phyloP scores from a whole-genome alignment of 2,797 vertebrate genomes.

The Gymnoscopelus microlampas region DNA sequence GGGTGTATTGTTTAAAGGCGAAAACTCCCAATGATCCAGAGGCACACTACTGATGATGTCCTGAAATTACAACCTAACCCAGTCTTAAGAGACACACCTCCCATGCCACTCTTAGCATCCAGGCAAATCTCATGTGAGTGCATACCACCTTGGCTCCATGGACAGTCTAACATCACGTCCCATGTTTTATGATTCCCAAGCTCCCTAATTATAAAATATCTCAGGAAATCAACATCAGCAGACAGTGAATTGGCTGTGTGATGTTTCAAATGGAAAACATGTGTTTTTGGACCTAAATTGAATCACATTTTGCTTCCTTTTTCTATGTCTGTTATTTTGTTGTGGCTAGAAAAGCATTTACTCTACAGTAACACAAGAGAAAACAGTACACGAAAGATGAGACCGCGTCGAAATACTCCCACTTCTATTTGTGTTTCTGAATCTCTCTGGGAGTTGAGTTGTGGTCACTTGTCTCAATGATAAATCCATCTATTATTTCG shows the following conservation, averaged over 20 bases:
- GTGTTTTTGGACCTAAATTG: constrained; percentile 53
- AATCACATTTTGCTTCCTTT: constrained; percentile 22
- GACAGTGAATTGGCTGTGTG: constrained; percentile 18
- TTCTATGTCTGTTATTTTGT: constrained; percentile 12
- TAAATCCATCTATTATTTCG: constrained; percentile 51
- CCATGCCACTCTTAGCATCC: no score
- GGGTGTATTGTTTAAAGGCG: no score
- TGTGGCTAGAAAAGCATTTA: constrained; percentile 27
- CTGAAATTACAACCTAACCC: no score
- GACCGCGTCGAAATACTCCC: background rate
- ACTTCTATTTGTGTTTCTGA: constrained; percentile 22
- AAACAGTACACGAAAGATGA: constrained; percentile 7
- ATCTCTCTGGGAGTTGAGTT: constrained; percentile 28
- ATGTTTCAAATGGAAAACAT: constrained; percentile 43
- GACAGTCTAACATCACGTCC: no score
- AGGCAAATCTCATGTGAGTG: no score
- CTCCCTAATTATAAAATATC: constrained; percentile 49
- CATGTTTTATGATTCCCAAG: constrained; percentile 7
- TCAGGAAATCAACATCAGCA: constrained; percentile 43
- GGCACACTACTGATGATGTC: no score
- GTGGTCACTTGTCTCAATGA: constrained; percentile 52
- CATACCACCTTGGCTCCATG: no score
- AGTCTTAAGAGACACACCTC: no score
- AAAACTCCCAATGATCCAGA: no score
- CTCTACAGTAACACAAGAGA: constrained; percentile 32